Evolutionary conservation across 2,797 vertebrate genomes (phyloP).

Genomic region (Pseudocheirus occidentalis): DNA sequence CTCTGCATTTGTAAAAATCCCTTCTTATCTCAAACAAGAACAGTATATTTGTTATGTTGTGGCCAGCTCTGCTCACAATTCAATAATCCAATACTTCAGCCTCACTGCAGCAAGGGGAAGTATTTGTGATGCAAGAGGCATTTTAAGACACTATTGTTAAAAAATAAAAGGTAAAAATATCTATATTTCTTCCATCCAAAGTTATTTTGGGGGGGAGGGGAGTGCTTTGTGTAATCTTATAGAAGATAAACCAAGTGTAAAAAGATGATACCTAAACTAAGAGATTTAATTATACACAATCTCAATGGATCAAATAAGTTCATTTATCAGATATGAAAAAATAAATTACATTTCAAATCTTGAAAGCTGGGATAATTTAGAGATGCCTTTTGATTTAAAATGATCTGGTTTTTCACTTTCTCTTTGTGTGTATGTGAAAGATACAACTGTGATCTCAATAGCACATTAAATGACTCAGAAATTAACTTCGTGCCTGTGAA

Average conservation of each 20-base stretch:
- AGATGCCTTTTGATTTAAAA: slow-evolving; percentile 69
- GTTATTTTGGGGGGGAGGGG: background rate
- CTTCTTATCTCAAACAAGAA: slow-evolving; percentile 20
- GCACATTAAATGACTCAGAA: slow-evolving; percentile 68
- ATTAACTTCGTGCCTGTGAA: slow-evolving; percentile 63
- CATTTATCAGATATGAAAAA: slow-evolving; percentile 69
- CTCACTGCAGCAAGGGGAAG: background rate
- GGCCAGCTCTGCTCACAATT: background rate
- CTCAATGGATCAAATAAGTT: slow-evolving; percentile 65
- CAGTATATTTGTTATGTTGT: background rate
- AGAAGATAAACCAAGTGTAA: slow-evolving; percentile 35
- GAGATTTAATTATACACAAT: slow-evolving; percentile 65
- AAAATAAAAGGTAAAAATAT: background rate
- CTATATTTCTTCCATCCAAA: background rate
- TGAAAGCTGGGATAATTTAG: slow-evolving; percentile 73
- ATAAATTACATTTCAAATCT: slow-evolving; percentile 73
- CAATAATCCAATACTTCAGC: slow-evolving; percentile 8
- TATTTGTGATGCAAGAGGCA: background rate
- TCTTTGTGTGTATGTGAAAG: slow-evolving; percentile 35
- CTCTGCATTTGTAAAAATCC: slow-evolving; percentile 2
- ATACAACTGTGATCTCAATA: slow-evolving; percentile 72
- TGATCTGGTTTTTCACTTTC: slow-evolving; percentile 53
- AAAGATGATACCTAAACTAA: slow-evolving; percentile 42
- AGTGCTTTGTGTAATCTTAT: slow-evolving; percentile 40
- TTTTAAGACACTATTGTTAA: slow-evolving; percentile 22